Base-by-base conservation (phyloP, 2,797 vertebrate species). In the Sebastes oblongus region DNA sequence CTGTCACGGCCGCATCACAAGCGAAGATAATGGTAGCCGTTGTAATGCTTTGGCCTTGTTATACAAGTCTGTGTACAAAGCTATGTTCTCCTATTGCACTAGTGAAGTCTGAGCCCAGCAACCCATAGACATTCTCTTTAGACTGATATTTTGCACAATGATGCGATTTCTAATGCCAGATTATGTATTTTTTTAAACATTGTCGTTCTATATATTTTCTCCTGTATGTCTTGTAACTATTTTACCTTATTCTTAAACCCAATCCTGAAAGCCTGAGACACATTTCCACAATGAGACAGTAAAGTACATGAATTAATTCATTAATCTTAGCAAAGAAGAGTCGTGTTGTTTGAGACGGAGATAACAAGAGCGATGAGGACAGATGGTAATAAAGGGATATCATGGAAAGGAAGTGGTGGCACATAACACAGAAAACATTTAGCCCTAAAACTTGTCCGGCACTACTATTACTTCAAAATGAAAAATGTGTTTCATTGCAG, bases 11-110 rank as follows among this genome's bases (percentile, higher is more conserved):
- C 2, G 34, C 66, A 69, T 80, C 70, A 76, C 65, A 81, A 50
- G 60, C 1, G 5, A 66, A 88, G 59, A 92, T 85, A 89, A 91
- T 84, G 86, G 61, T 65, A 50, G 65, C 76, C 52, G 69, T 94
- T 91, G 86, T 89, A 69, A 82, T 52, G 22, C 54, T 71, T 73
- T 75, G 30, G 66, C 54, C 69, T 84, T 80, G 55, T 85, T 84
- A 76, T 78, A 62, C 60, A 82, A 81, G 69, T 71, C 72, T 80
- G 72, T 84, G 71, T 81, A 77, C 81, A 85, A 86, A 88, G 84
- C 89, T 81, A 78, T 83, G 82, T 61, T 75, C 75, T 89, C 77
- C 68, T 69, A 58, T 92, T 90, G 71, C 68, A 34, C 78, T 24
- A 25, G 27, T 66, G 52, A 75, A 80, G 75, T 80, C 46, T 66